Base-by-base conservation (phyloP, 2,797 vertebrate genomes). In the Sebastes nivosus region DNA sequence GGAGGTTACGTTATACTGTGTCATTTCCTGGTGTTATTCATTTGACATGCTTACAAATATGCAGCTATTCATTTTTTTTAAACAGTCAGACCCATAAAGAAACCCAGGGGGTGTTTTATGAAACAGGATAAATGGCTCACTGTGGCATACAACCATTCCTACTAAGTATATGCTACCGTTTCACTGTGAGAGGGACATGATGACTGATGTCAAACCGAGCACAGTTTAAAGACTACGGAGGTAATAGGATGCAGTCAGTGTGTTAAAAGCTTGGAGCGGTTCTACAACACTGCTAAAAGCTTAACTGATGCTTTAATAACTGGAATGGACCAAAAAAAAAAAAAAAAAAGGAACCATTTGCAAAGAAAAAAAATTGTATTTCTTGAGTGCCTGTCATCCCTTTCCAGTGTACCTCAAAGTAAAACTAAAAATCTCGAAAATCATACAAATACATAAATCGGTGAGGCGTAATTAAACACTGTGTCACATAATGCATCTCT, bases 221-320 rank as follows among this genome's bases (percentile, higher is more conserved):
- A 69, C n/a, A 36, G 63, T 83, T 75, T 29, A 59, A 50, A 54
- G 46, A 54, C 38, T n/a, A 24, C 20, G 20, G 22, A 81, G 63
- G 22, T 61, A 72, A 68, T n/a, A 58, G 27, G 32, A 30, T 38
- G 38, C 25, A 20, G 24, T 18, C 50, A 52, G 50, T 65, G 29
- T 66, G 59, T 38, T 70, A 20, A 66, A 38, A 50, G 10, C 54
- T 6, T 8, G 30, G 59, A 16, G 52, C 1, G 6, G 61, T 54
- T 25, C 42, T 25, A n/a, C 16, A 72, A 29, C 34, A 63, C 38
- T 9, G 16, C 30, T 18, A 25, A 55, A 80, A 42, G 46, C 27
- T 65, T 65, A 9, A 38, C 29, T 61, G 29, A 52, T 32, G 13
- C n/a, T 50, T 54, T 27, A 50, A 65, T 16, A 30, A 72, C 20